Evolutionary conservation across 2,797 vertebrate genomes (phyloP).

Genomic region (Schizothorax lantsangensis): DNA sequence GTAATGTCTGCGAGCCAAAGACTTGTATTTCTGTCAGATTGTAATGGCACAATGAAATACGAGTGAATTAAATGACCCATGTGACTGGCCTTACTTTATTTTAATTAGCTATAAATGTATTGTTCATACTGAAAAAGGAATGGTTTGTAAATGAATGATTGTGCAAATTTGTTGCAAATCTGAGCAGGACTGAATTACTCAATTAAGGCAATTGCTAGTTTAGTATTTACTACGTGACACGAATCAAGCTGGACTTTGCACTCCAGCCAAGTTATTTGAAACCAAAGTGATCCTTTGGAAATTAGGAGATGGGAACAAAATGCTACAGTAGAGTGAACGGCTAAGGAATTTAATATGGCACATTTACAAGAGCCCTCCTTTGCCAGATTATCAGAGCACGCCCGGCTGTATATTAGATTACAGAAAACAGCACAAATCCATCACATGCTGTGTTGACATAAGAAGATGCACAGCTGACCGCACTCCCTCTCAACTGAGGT

Average conservation of each 20-base stretch:
- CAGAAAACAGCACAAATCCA: constrained; percentile 55
- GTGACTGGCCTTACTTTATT: constrained; percentile 1
- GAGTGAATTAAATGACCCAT: constrained; percentile 2
- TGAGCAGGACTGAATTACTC: not conserved
- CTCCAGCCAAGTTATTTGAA: constrained; percentile 29
- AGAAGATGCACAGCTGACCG: constrained; percentile 50
- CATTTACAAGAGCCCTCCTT: constrained; percentile 35
- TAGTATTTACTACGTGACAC: constrained; percentile 16
- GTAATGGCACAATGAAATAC: constrained; percentile 24
- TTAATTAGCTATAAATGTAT: not conserved
- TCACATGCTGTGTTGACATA: constrained; percentile 59
- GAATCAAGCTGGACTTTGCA: constrained; percentile 28
- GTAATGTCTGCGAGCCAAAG: not conserved
- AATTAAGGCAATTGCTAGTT: constrained; percentile 3
- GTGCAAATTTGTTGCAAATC: not conserved
- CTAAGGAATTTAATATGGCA: constrained; percentile 33
- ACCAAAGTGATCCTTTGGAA: constrained; percentile 29
- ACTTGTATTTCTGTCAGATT: constrained; percentile 30
- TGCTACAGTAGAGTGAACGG: constrained; percentile 3
- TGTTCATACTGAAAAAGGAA: not conserved
- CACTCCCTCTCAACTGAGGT: constrained; percentile 60
- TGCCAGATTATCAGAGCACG: constrained; percentile 50
- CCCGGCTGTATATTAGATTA: constrained; percentile 60
- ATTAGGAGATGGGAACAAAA: constrained; percentile 38
- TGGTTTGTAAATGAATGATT: not conserved